phyloP scores from a whole-genome alignment of 2,113 vertebrate species.

The Cyprinodon variegatus region DNA sequence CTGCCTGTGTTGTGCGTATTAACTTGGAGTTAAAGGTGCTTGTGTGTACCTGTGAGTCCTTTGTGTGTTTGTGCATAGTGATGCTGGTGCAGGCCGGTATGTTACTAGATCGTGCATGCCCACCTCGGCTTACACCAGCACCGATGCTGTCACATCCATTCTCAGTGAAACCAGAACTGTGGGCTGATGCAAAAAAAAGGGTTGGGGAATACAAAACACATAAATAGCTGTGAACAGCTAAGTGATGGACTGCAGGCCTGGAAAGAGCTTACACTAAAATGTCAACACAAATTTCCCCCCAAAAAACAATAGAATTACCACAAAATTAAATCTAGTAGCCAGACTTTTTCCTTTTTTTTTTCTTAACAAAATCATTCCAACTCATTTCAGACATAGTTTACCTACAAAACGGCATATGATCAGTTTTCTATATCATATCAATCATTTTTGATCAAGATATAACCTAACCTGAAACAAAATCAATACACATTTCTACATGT shows the following conservation, averaged over 20 bases:
- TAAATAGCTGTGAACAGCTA: neutral
- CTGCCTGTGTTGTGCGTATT: constrained; percentile 47
- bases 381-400: neutral
- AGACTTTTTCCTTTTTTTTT: too few species aligned
- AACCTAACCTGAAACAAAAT: neutral
- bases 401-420: neutral
- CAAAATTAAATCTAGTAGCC: too few species aligned
- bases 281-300: neutral
- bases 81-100: constrained; percentile 49
- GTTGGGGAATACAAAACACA: constrained; percentile 14
- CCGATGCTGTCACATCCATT: constrained; percentile 37
- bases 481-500: neutral
- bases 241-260: neutral
- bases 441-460: neutral
- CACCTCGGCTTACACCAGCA: constrained; percentile 69
- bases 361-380: neutral
- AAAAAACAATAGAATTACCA: neutral
- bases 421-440: neutral
- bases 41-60: constrained; percentile 21
- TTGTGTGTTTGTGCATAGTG: constrained; percentile 56
- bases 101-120: constrained; percentile 67
- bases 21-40: constrained; percentile 37
- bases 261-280: neutral
- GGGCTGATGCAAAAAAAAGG: constrained; percentile 47
- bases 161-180: constrained; percentile 68